Evolutionary conservation across 2,113 vertebrate genomes (phyloP), one percentile per base, ranked within the genome.

Genomic region (Telmatochromis bifrenatus): DNA sequence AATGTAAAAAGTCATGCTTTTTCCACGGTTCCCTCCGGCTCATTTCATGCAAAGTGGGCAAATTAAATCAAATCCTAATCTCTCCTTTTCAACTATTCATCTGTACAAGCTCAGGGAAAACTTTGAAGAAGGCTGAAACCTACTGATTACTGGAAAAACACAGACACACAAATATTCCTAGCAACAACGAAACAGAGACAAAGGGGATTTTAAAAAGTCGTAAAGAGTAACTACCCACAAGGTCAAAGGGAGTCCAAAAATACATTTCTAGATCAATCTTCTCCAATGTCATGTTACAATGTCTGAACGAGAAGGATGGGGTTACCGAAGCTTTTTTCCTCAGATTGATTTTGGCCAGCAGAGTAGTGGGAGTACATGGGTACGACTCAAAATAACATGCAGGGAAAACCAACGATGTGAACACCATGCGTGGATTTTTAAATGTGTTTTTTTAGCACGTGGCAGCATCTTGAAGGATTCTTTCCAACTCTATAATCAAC

Each of bases 261-360:
- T 96, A 95, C 45, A 92, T 88, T 89, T 93, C 90, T 94, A 94
- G 93, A 95, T 96, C 95, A 95, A 94, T 96, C 91, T 90, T 94
- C 95, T 96, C 92, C 90, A 82, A 94, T 95, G 93, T 95, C 94
- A 91, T 90, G 85, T 91, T 92, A 88, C 90, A 91, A 90, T 7
- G 56, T 82, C 88, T 77, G 81, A 88, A 90, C 37, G 87, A 92
- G 81, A 93, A 87, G 94, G 95, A 95, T 95, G 95, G 86, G 90
- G 94, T 95, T 95, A 94, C 95, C 87, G 42, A 92, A 88, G 85
- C 92, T 91, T 88, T 68, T 94, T 85, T 56, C 85, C 89, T 91
- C 89, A 75, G 80, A 96, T 96, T 94, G 94, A 96, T 95, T 95
- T 92, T 91, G 85, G 84, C 85, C 84, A 26, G 84, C 60, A 14